Evolutionary conservation across 2,113 vertebrate genomes (phyloP).

Genomic region (Oncorhynchus tshawytscha): DNA sequence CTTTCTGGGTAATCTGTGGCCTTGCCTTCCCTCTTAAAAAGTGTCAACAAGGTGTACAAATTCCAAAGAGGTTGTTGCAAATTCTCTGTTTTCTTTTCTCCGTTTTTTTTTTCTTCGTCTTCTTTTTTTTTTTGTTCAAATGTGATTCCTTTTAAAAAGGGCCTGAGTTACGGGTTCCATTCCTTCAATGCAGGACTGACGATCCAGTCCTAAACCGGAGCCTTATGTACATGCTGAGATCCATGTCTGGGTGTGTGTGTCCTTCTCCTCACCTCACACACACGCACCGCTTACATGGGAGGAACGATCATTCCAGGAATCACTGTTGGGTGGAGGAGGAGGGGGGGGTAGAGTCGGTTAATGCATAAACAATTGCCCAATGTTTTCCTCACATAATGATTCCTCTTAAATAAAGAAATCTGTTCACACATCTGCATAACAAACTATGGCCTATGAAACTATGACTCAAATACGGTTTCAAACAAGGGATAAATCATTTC

Average conservation of each 20-base stretch:
- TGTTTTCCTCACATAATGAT: slow-evolving; percentile 50
- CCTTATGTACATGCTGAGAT: slow-evolving; percentile 76
- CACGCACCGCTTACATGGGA: slow-evolving; percentile 90
- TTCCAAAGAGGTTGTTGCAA: slow-evolving; percentile 62
- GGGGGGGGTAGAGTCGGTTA: slow-evolving; percentile 18
- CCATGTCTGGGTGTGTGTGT: slow-evolving; percentile 72
- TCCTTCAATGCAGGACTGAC: slow-evolving; percentile 75
- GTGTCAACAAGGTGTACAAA: slow-evolving; percentile 72
- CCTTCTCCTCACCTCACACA: slow-evolving; percentile 73
- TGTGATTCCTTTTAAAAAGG: slow-evolving; percentile 91
- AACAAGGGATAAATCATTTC: slow-evolving; percentile 59
- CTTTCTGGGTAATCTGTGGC: slow-evolving; percentile 71
- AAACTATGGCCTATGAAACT: slow-evolving; percentile 35
- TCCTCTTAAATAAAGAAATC: slow-evolving; percentile 55
- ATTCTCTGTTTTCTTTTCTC: slow-evolving; percentile 11
- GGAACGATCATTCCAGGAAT: slow-evolving; percentile 97
- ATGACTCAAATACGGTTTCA: slow-evolving; percentile 48
- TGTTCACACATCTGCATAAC: slow-evolving; percentile 64
- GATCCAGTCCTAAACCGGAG: slow-evolving; percentile 82
- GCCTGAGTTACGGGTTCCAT: slow-evolving; percentile 96
- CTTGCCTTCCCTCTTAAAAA: slow-evolving; percentile 75
- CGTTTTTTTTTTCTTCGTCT: slow-evolving; percentile 22
- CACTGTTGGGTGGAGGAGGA: slow-evolving; percentile 71
- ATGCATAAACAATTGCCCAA: slow-evolving; percentile 26
- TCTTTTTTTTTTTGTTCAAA: slow-evolving; percentile 50